phyloP scores from a whole-genome alignment of 53 echinoderm and acorn worm species.

The Apostichopus leukothele region DNA sequence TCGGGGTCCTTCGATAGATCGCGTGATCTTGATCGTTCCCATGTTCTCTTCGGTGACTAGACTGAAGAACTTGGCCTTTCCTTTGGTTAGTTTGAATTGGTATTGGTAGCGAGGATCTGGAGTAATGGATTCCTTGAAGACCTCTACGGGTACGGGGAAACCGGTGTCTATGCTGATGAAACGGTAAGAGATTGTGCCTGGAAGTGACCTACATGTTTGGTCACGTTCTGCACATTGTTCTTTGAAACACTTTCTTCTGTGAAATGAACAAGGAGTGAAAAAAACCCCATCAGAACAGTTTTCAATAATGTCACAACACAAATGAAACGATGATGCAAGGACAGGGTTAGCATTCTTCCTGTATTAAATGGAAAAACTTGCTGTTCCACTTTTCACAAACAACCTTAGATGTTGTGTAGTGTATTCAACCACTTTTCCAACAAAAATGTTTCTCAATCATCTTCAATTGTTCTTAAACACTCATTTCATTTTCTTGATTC shows the following conservation, averaged over 20 bases:
- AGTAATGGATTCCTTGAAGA: slow-evolving; percentile 69
- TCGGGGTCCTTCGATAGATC: slow-evolving; percentile 69
- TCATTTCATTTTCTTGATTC: no score
- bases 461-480: no score
- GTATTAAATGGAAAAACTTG: no score
- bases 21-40: slow-evolving; percentile 61
- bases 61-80: slow-evolving; percentile 55
- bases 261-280: not conserved
- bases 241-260: slow-evolving; percentile 70
- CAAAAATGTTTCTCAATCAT: no score
- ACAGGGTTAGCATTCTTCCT: no score
- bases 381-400: no score
- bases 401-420: no score
- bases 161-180: slow-evolving; percentile 70
- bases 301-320: no score
- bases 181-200: slow-evolving; percentile 73
- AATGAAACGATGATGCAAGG: no score
- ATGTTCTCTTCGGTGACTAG: slow-evolving; percentile 50
- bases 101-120: slow-evolving; percentile 68
- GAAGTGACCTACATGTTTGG: slow-evolving; percentile 60
- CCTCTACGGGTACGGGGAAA: slow-evolving; percentile 59
- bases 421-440: no score
- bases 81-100: slow-evolving; percentile 57
- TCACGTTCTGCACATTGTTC: slow-evolving; percentile 66
- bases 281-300: no score